Evolutionary conservation across 2,888 invertebrate genomes (phyloP).

Genomic region (Brachyopa scutellaris): DNA sequence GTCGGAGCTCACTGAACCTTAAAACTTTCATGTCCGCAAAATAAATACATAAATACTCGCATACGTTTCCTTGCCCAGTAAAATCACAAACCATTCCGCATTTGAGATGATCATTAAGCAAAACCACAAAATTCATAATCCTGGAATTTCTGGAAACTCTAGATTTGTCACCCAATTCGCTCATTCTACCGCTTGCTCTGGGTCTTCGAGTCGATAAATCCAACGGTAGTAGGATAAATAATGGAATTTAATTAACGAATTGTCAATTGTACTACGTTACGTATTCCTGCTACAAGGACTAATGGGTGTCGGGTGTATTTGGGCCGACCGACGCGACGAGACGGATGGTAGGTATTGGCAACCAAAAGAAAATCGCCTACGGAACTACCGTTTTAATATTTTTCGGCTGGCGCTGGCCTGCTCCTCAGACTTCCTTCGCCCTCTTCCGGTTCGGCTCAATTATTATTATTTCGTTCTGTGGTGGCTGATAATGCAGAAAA

Average conservation of each 20-base stretch:
- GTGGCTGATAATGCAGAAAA: slow-evolving; percentile 73
- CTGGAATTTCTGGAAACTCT: slow-evolving; percentile 36
- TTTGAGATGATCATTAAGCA: slow-evolving; percentile 34
- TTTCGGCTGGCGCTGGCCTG: slow-evolving; percentile 35
- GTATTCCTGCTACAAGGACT: slow-evolving; percentile 4
- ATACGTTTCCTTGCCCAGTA: background rate
- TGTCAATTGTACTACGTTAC: slow-evolving; percentile 59
- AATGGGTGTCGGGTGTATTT: slow-evolving; percentile 32
- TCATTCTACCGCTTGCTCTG: background rate
- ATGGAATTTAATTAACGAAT: slow-evolving; percentile 72
- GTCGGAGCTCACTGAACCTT: background rate
- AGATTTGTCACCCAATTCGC: slow-evolving; percentile 36
- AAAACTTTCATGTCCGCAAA: background rate
- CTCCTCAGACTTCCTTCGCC: slow-evolving; percentile 28
- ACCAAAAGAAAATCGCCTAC: slow-evolving; percentile 23
- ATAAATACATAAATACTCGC: background rate
- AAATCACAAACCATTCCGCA: slow-evolving; percentile 11
- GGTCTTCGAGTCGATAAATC: slow-evolving; percentile 46
- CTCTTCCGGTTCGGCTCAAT: slow-evolving; percentile 56
- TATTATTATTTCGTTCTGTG: slow-evolving; percentile 72
- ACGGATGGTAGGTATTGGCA: slow-evolving; percentile 17
- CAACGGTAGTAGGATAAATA: slow-evolving; percentile 63
- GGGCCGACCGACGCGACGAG: slow-evolving; percentile 9
- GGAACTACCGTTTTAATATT: slow-evolving; percentile 45
- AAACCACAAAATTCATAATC: slow-evolving; percentile 36